These are phyloP conservation scores for Phainopepla nitens DNA, from an alignment of 2,113 vertebrate genomes.

Conservation along the genomic window DNA sequence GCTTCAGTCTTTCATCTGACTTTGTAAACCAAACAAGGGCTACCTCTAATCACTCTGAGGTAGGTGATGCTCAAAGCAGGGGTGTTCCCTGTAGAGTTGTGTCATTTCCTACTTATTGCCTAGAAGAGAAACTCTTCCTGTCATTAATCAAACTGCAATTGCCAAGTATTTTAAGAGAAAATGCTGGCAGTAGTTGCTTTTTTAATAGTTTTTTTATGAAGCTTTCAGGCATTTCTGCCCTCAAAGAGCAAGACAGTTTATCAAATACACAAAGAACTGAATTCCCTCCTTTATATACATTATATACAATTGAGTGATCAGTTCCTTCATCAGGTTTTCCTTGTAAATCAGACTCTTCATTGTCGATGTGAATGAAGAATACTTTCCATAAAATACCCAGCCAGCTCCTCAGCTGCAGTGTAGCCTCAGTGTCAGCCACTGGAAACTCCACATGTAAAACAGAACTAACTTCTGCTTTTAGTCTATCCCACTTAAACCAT, in stretches of 20 bases:
- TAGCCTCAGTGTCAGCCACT: background rate
- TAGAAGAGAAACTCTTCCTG: background rate
- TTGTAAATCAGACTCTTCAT: background rate
- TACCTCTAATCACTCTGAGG: background rate
- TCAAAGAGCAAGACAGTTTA: slow-evolving; percentile 13
- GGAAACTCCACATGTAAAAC: background rate
- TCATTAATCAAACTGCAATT: background rate
- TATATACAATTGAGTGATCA: slow-evolving; percentile 34
- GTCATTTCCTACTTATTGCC: fast-evolving
- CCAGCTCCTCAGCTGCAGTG: background rate
- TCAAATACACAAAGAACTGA: slow-evolving; percentile 12
- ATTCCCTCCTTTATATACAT: slow-evolving; percentile 48
- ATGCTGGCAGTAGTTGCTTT: background rate
- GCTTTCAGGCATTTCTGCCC: background rate
- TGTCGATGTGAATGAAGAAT: background rate
- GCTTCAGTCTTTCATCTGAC: background rate
- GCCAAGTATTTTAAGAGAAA: background rate
- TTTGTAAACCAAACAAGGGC: background rate
- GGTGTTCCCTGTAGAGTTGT: background rate
- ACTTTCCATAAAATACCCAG: background rate
- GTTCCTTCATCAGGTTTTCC: slow-evolving; percentile 39
- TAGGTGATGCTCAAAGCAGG: background rate
- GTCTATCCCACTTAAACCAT: background rate
- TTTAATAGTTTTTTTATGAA: slow-evolving; percentile 8
- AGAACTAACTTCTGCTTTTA: slow-evolving; percentile 36